These are phyloP conservation scores for Probosciger aterrimus DNA, from an alignment of 2,113 vertebrate genomes.

Conservation along the genomic window DNA sequence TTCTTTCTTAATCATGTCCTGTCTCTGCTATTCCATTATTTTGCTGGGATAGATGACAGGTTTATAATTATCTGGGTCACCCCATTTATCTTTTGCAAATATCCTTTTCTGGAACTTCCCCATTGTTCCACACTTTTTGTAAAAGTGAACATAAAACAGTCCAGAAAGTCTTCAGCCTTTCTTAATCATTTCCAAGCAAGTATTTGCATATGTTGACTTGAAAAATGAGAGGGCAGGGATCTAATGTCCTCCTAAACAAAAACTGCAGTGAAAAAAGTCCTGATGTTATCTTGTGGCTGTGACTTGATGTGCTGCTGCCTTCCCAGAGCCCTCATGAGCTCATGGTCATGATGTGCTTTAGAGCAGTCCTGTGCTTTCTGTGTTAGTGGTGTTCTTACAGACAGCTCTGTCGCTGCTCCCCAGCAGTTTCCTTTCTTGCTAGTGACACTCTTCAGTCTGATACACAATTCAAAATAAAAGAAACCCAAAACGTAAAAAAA, in stretches of 20 bases:
- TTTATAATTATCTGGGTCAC: conserved; percentile 43
- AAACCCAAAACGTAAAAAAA: not conserved
- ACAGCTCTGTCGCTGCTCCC: not conserved
- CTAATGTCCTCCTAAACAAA: not conserved
- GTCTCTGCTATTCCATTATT: conserved; percentile 10
- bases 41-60: conserved; percentile 27
- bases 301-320: not conserved
- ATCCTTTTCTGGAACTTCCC: conserved; percentile 43
- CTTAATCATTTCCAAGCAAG: not conserved
- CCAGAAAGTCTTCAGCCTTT: not conserved
- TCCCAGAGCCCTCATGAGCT: not conserved
- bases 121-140: conserved; percentile 6
- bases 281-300: not conserved
- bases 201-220: not conserved
- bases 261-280: not conserved
- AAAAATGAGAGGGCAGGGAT: not conserved
- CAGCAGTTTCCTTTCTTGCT: not conserved
- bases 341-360: not conserved
- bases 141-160: not conserved
- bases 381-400: not conserved
- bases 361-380: not conserved
- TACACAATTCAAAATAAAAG: not conserved
- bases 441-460: not conserved
- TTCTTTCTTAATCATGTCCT: conserved; percentile 64
- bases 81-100: conserved; percentile 32